Conservation (phyloP, 2,888 invertebrate species). For the Microplitis deprimator region DNA sequence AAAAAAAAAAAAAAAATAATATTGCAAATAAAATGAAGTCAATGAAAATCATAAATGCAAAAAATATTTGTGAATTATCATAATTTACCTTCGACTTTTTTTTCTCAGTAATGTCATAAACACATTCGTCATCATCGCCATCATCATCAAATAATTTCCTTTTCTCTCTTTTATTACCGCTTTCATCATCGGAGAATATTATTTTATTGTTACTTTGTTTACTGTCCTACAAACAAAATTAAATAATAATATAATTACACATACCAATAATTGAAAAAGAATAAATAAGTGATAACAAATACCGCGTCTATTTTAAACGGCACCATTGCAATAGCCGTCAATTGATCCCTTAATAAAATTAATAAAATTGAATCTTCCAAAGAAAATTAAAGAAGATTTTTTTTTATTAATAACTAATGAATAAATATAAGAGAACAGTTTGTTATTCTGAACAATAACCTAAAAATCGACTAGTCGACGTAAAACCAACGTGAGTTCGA, state of each 20-base stretch:
- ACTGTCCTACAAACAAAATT: background rate
- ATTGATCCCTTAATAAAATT: too few relatives aligned
- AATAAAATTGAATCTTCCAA: too few relatives aligned
- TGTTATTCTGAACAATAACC: too few relatives aligned
- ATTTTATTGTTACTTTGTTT: background rate
- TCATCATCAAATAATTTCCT: constrained; percentile 69
- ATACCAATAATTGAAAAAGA: too few relatives aligned
- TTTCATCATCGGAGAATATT: background rate
- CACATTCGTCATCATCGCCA: constrained; percentile 74
- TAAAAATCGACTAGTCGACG: too few relatives aligned
- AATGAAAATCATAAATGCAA: background rate
- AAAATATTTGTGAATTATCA: constrained; percentile 23
- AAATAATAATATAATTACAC: background rate
- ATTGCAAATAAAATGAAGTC: background rate
- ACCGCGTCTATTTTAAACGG: too few relatives aligned
- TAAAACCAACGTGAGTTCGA: too few relatives aligned
- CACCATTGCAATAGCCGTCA: too few relatives aligned
- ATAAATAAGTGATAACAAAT: too few relatives aligned
- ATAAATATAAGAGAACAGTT: too few relatives aligned
- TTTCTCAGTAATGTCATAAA: constrained; percentile 78
- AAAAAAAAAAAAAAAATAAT: constrained; percentile 47
- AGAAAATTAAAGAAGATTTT: too few relatives aligned
- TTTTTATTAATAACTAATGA: too few relatives aligned
- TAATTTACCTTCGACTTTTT: constrained; percentile 79
- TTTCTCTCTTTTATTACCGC: constrained; percentile 31